These are phyloP conservation scores for Coccyzus lansbergi DNA, from an alignment of 2,797 vertebrate genomes.

Conservation along the genomic window DNA sequence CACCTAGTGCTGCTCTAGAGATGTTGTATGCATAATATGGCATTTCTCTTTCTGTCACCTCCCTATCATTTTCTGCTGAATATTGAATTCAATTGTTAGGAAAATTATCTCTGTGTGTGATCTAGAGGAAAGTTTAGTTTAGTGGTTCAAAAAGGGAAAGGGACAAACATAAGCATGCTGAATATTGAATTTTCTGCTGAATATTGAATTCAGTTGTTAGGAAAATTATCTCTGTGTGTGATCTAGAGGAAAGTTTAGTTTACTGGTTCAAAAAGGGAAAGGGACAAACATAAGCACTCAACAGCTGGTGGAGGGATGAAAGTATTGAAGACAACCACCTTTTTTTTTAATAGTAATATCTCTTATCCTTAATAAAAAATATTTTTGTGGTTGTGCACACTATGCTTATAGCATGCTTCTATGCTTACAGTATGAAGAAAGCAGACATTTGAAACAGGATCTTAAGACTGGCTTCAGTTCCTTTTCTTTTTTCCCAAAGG, in stretches of 20 bases:
- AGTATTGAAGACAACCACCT: neutral
- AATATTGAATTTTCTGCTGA: neutral
- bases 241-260: neutral
- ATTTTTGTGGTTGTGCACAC: neutral
- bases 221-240: neutral
- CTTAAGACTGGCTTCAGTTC: neutral
- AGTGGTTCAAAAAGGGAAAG: conserved; percentile 8
- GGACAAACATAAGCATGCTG: neutral
- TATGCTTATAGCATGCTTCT: neutral
- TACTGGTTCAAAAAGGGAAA: conserved; percentile 24
- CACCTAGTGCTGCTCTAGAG: neutral
- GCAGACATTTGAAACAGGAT: neutral
- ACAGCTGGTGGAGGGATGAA: neutral
- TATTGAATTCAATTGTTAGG: neutral
- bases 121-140: neutral
- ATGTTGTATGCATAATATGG: neutral
- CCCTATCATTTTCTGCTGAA: neutral
- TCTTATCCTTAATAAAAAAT: neutral
- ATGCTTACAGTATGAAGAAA: neutral
- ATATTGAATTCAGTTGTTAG: neutral
- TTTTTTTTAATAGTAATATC: neutral
- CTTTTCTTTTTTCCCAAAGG: neutral
- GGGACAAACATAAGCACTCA: neutral
- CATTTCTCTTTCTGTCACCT: neutral
- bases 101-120: neutral